A percentile compares a stretch with the other conserved stretches of the same genome.
phyloP scores from a whole-genome alignment of 2,888 invertebrate species.

The Neelides folsomi region DNA sequence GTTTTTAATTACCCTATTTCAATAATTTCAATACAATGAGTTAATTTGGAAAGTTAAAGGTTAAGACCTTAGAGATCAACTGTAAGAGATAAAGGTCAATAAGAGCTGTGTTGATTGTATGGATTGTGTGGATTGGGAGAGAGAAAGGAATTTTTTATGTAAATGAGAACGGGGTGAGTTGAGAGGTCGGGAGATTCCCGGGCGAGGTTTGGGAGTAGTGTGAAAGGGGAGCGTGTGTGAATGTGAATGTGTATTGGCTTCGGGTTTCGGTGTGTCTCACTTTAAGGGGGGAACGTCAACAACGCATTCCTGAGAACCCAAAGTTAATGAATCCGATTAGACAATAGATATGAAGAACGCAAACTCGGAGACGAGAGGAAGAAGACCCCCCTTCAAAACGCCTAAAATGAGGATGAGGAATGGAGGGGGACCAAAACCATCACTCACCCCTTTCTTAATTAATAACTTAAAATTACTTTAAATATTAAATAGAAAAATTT shows the following conservation, averaged over 20 bases:
- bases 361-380: constrained; percentile 5
- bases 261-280: neutral
- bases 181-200: neutral
- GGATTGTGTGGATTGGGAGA: neutral
- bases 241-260: constrained; percentile 16
- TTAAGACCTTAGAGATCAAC: neutral
- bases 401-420: neutral
- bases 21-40: too few species aligned
- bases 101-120: neutral
- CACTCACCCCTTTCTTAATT: neutral
- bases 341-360: constrained; percentile 34
- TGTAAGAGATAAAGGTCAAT: neutral
- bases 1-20: too few species aligned
- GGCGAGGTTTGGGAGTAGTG: neutral
- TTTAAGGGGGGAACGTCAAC: constrained; percentile 23
- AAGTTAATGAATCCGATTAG: constrained; percentile 50
- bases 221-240: constrained; percentile 15
- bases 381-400: neutral
- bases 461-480: neutral
- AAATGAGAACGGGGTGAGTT: constrained; percentile 3
- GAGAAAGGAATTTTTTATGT: constrained; percentile 3
- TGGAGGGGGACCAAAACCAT: neutral
- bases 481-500: too few species aligned
- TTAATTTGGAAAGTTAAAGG: constrained; percentile 2
- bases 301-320: constrained; percentile 37